These are phyloP conservation scores for Pipistrellus nathusii DNA, from an alignment of 2,797 vertebrate genomes.

Conservation along the genomic window DNA sequence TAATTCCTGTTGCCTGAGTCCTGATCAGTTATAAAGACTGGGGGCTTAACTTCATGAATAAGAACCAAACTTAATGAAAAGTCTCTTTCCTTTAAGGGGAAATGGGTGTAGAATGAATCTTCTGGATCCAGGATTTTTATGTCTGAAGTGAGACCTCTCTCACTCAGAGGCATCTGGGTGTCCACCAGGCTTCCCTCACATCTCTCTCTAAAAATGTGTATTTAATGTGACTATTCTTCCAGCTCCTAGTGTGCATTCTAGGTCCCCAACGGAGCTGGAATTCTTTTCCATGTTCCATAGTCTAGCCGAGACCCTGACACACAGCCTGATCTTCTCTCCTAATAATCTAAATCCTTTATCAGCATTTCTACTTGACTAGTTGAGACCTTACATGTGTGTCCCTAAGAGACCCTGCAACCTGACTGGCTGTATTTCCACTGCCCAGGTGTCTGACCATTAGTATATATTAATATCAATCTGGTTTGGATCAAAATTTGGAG, in stretches of 20 bases:
- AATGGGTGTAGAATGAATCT: not conserved
- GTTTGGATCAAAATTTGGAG: constrained; percentile 52
- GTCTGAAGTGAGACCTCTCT: not conserved
- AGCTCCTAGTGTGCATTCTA: not conserved
- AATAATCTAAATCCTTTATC: not conserved
- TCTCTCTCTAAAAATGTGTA: not conserved
- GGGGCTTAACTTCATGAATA: not conserved
- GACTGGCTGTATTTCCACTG: not conserved
- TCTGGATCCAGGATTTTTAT: not conserved
- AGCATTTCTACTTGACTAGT: not conserved
- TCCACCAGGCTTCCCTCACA: not conserved
- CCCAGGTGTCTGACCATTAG: not conserved
- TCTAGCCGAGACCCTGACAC: not conserved
- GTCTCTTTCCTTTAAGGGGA: not conserved
- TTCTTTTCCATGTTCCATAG: not conserved
- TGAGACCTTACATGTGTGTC: not conserved
- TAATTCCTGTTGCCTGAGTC: not conserved
- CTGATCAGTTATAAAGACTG: not conserved
- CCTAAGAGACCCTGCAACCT: not conserved
- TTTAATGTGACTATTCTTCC: not conserved
- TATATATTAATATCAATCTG: not conserved
- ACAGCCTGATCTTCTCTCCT: not conserved
- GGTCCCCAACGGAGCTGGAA: not conserved
- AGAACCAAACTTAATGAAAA: not conserved
- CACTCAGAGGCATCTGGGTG: not conserved